Base-by-base conservation (phyloP, 2,888 invertebrate species). In the Seladonia tumulorum region DNA sequence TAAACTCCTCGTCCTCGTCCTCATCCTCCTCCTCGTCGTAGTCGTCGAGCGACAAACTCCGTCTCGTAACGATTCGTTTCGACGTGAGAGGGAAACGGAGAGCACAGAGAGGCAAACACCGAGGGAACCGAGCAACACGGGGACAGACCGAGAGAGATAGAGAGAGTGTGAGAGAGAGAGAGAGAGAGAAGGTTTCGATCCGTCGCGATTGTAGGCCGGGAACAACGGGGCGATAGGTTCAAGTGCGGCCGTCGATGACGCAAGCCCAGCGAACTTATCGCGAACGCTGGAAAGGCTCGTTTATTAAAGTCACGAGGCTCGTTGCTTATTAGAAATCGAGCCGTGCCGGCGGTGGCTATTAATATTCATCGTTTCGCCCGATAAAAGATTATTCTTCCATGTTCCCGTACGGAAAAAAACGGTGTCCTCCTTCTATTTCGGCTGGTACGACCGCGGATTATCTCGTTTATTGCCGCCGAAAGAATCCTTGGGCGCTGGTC, bases 341-440 rank as follows among this genome's bases (percentile, higher is more conserved):
- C 88, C 87, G n/a, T n/a, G n/a, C 22, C 88, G n/a, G 4, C n/a
- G n/a, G 78, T 83, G 8, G 70, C 85, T 87, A 91, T 93, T 92
- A 93, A 92, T 93, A 93, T 93, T 92, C 91, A 92, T 93, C 88
- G 90, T 93, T 91, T 83, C 86, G 78, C 81, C 82, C 88, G 91
- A 90, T 90, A 89, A 89, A 90, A 90, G 88, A 91, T 87, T 87
- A 57, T 66, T 7, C 16, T 1, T 39, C 4, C 25, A n/a, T n/a
- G 25, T n/a, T 66, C 72, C 60, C 49, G n/a, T 12, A 63, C 29
- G 22, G 12, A n/a, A 53, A 45, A n/a, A 71, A 29, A 75, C 42
- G 4, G n/a, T 5, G n/a, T 22, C 60, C 49, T 75, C 71, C 70
- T 83, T 83, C 78, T 75, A 83, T 83, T 70, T 18, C 72, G 72